These are phyloP conservation scores for Danio tinwini DNA, from an alignment of 2,797 vertebrate species.

Conservation along the genomic window DNA sequence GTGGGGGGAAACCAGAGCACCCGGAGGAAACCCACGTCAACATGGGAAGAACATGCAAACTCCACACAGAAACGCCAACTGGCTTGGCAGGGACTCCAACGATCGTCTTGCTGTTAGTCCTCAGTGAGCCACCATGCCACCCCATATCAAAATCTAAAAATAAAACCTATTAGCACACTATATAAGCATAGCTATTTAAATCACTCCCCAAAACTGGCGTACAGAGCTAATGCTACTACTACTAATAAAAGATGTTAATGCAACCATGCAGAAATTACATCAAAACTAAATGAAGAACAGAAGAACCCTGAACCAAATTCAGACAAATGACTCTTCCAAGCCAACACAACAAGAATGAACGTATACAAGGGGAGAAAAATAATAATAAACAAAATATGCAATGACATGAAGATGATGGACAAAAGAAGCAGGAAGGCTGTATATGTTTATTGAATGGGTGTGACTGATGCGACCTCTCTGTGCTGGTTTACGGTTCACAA, in stretches of 20 bases:
- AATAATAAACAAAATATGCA: slow-evolving; percentile 4
- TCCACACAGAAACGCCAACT: too few relatives aligned
- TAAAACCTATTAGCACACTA: background rate
- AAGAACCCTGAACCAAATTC: background rate
- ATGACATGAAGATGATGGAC: background rate
- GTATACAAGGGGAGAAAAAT: slow-evolving; percentile 1
- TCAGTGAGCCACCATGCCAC: too few relatives aligned
- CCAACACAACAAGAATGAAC: slow-evolving; percentile 40
- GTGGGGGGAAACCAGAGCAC: too few relatives aligned
- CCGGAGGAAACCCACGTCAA: too few relatives aligned
- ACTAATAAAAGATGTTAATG: slow-evolving; percentile 2
- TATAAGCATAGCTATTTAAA: background rate
- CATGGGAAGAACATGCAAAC: too few relatives aligned
- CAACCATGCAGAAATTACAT: slow-evolving; percentile 8
- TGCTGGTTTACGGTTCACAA: background rate
- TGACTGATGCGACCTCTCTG: background rate
- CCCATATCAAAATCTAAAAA: background rate
- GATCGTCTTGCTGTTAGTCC: too few relatives aligned
- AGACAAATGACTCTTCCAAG: slow-evolving; percentile 17
- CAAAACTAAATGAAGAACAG: slow-evolving; percentile 1
- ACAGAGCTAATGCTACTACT: background rate
- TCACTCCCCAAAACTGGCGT: background rate
- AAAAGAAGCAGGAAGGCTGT: slow-evolving; percentile 15
- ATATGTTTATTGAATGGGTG: background rate
- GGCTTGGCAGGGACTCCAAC: too few relatives aligned